phyloP scores from a whole-genome alignment of 2,113 vertebrate genomes.

The Antidorcas marsupialis region DNA sequence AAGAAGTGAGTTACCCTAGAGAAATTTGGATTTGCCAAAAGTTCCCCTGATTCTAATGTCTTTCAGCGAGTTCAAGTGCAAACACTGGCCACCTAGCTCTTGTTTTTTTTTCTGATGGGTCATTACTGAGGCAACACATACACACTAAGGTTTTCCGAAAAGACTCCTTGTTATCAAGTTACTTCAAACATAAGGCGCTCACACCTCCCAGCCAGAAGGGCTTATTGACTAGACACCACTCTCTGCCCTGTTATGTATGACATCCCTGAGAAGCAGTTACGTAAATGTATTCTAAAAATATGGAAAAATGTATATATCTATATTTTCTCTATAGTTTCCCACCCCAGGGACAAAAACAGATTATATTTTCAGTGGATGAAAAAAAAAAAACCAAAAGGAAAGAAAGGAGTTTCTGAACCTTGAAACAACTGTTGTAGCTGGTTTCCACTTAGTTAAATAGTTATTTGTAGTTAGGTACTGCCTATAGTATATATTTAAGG shows the following conservation, averaged over 20 bases:
- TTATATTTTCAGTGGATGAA: conserved; percentile 39
- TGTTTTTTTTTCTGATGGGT: conserved; percentile 37
- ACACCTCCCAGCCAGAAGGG: conserved; percentile 56
- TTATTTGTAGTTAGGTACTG: conserved; percentile 36
- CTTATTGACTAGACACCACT: conserved; percentile 38
- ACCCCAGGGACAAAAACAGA: conserved; percentile 23
- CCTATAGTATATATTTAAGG: not conserved
- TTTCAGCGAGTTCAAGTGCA: conserved; percentile 60
- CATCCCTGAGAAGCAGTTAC: not conserved
- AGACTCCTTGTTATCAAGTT: conserved; percentile 68
- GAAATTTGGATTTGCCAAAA: conserved; percentile 67
- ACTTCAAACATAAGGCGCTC: conserved; percentile 60
- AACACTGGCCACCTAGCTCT: conserved; percentile 51
- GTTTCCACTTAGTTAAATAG: conserved; percentile 59
- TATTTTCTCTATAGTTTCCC: conserved; percentile 23
- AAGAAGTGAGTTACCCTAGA: conserved; percentile 57
- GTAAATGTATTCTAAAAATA: conserved; percentile 47
- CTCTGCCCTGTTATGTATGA: conserved; percentile 24
- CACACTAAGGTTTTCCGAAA: conserved; percentile 52
- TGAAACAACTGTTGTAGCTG: conserved; percentile 69
- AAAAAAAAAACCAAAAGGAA: not conserved
- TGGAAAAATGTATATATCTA: not conserved
- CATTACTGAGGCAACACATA: conserved; percentile 62
- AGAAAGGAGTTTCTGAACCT: conserved; percentile 55
- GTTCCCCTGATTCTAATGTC: conserved; percentile 59